Base-by-base conservation (phyloP, 2,888 invertebrate genomes). In the Pardosa pseudoannulata region DNA sequence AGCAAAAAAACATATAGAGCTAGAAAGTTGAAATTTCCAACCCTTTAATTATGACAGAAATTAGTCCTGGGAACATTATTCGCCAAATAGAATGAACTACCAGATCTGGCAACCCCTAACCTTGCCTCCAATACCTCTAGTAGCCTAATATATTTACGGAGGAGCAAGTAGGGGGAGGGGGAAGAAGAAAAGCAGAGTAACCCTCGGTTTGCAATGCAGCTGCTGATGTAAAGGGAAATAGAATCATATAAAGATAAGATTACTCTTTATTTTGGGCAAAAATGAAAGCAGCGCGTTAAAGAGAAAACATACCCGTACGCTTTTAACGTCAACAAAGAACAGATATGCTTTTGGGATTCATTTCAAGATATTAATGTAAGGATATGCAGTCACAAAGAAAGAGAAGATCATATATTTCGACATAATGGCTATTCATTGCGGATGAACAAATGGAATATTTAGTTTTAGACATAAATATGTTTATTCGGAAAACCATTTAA, bases 231-330 rank as follows among this genome's bases (percentile, higher is more conserved):
- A 36, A 50, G 76, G 41, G 71, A 83, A 83, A 78, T 78, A 65
- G 76, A 83, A 73, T 73, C 73, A 19, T 73, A 73, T 62, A 73
- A 46, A 83, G 83, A 83, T 83, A 83, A 78, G 82, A 82, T 82
- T 82, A 82, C 76, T n/a, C n/a, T 82, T 71, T 28, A 83, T 29
- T 82, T 75, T 81, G 41, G 75, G 46, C 75, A 75, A 76, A 81
- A 75, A 70, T 75, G 70, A 41, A 74, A 75, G 64, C 71, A 62
- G 23, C 56, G 56, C 11, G 56, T 56, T 56, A 56, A 56, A 56
- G 56, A 23, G 23, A 56, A 56, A 56, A 56, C 16, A 56, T 56
- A 56, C 56, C 56, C 56, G 56, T 56, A 56, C 56, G 19, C 1
- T 56, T 23, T 56, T 23, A 56, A 23, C 23, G 56, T 56, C 56